These are phyloP conservation scores for Pristionchus japonicus DNA, from an alignment of 2,888 invertebrate genomes.

Conservation along the genomic window DNA sequence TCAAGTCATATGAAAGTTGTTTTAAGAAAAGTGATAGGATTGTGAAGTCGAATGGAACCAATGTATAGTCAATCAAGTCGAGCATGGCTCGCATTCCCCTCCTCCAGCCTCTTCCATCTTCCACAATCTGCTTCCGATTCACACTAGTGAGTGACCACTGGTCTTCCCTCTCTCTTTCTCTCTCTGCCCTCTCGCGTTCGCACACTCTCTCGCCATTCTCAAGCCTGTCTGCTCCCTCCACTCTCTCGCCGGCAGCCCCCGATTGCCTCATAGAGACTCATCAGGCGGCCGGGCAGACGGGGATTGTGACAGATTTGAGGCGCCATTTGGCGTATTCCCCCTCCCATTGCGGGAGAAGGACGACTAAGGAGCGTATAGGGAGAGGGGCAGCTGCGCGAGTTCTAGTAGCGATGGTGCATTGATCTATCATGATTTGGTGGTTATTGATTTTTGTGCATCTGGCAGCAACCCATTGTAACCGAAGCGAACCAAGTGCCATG, in stretches of 20 bases:
- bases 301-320: constrained; percentile 42
- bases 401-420: too few relatives aligned
- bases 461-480: too few relatives aligned
- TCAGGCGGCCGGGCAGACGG: background rate
- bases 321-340: constrained; percentile 19
- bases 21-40: too few relatives aligned
- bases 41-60: background rate
- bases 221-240: background rate
- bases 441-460: too few relatives aligned
- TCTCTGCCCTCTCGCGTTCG: constrained; percentile 25
- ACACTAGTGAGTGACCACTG: background rate
- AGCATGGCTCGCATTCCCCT: background rate
- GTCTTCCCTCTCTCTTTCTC: background rate
- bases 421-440: too few relatives aligned
- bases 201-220: constrained; percentile 25
- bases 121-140: constrained; percentile 21
- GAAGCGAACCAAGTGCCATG: background rate
- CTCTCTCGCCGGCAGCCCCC: background rate
- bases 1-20: too few relatives aligned
- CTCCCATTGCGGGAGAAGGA: background rate
- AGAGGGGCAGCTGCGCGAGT: background rate
- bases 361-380: background rate
- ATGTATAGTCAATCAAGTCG: background rate
- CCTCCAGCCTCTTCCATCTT: background rate
- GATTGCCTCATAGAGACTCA: constrained; percentile 41